Conservation (phyloP, 2,888 invertebrate species). For the Agrochola lota region DNA sequence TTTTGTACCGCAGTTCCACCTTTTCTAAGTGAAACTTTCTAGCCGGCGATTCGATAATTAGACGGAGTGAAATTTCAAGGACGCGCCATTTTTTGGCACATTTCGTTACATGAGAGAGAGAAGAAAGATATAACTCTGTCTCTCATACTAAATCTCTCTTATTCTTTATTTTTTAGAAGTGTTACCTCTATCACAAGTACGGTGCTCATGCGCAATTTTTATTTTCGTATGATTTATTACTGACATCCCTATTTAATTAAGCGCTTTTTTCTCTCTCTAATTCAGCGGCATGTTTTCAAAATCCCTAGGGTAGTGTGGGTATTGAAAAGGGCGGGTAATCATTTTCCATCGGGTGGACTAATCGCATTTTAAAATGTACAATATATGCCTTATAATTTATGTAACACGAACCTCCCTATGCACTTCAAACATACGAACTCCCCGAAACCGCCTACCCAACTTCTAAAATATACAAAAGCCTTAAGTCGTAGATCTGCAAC, state of each 20-base stretch:
- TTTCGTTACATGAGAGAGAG: background rate
- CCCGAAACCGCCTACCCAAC: conserved; percentile 20
- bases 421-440: background rate
- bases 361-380: background rate
- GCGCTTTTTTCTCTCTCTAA: background rate
- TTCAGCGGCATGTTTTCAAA: background rate
- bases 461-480: conserved; percentile 52
- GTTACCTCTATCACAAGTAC: background rate
- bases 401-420: conserved; percentile 4
- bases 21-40: background rate
- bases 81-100: background rate
- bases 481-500: conserved; percentile 57
- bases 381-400: conserved; percentile 2
- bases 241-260: background rate
- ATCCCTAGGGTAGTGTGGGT: background rate
- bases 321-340: conserved; percentile 2
- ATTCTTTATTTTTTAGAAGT: background rate
- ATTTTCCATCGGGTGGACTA: background rate
- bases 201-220: background rate
- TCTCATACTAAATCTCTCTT: background rate
- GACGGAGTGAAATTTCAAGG: background rate
- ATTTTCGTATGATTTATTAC: background rate
- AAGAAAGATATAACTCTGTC: background rate
- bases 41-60: background rate
- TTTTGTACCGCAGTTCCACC: background rate